Evolutionary conservation across 2,888 invertebrate species (phyloP).

Genomic region (Andrena flavipes): DNA sequence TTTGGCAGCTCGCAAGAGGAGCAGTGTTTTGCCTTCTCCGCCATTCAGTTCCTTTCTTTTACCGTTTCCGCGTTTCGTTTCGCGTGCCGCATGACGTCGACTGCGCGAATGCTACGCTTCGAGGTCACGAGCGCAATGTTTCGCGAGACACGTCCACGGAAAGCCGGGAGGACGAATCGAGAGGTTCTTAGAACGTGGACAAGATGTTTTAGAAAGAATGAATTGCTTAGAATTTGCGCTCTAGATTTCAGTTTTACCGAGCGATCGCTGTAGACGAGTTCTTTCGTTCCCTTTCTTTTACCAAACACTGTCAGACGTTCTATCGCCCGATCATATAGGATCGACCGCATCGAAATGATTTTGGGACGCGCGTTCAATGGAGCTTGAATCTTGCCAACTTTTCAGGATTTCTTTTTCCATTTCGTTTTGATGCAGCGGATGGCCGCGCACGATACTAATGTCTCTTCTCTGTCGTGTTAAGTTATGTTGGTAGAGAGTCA

Average conservation of each 20-base stretch:
- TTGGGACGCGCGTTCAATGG: slow-evolving; percentile 6
- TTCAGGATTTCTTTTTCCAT: slow-evolving; percentile 30
- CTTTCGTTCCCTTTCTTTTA: slow-evolving; percentile 5
- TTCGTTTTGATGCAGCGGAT: slow-evolving; percentile 22
- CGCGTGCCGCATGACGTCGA: slow-evolving; percentile 67
- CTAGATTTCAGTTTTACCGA: slow-evolving; percentile 28
- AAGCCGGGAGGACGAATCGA: slow-evolving; percentile 17
- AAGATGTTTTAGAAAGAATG: slow-evolving; percentile 39
- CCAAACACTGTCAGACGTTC: neutral
- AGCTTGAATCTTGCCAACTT: slow-evolving; percentile 30
- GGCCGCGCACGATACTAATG: slow-evolving; percentile 45
- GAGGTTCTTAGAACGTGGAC: slow-evolving; percentile 23
- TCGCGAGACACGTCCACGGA: slow-evolving; percentile 13
- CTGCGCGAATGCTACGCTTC: slow-evolving; percentile 67
- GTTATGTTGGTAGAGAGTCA: slow-evolving; percentile 37
- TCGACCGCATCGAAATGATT: neutral
- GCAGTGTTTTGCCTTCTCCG: neutral
- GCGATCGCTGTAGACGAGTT: slow-evolving; percentile 22
- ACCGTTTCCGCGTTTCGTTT: slow-evolving; percentile 32
- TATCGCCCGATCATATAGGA: neutral
- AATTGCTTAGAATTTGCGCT: slow-evolving; percentile 24
- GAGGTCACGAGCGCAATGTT: slow-evolving; percentile 54
- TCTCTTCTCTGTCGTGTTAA: slow-evolving; percentile 46
- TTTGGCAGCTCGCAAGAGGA: slow-evolving; percentile 20
- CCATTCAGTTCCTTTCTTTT: slow-evolving; percentile 8